Percentiles rank a stretch among this genome's conserved stretches.
Conservation (phyloP, 2,797 vertebrate genomes). For the Carduelis carduelis region DNA sequence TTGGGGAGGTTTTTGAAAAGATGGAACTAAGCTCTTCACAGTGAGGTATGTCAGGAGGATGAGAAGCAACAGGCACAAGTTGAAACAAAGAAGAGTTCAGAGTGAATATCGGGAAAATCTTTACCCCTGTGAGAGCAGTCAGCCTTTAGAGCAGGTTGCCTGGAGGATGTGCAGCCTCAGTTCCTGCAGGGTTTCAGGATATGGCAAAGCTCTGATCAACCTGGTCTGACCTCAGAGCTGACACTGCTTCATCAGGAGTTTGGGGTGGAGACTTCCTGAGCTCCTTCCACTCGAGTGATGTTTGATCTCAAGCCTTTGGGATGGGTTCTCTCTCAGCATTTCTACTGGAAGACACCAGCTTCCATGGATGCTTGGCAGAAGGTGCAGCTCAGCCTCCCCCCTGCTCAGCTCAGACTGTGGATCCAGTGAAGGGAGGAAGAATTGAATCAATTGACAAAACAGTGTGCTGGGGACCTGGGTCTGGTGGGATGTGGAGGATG, state of each 20-base stretch:
- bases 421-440: background rate
- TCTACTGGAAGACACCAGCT: background rate
- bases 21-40: background rate
- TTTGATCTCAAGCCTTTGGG: background rate
- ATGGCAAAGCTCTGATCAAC: background rate
- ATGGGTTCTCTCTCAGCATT: background rate
- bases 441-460: rapidly evolving
- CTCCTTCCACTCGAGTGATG: background rate
- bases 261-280: background rate
- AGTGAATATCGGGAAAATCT: background rate
- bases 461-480: background rate
- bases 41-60: background rate
- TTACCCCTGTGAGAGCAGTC: background rate
- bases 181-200: background rate
- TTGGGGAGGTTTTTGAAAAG: background rate
- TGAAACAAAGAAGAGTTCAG: background rate
- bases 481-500: background rate
- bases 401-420: background rate
- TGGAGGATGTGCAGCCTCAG: background rate
- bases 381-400: background rate
- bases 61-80: background rate
- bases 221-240: background rate
- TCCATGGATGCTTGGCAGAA: background rate
- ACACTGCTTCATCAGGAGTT: background rate
- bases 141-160: background rate